Conservation (phyloP, 1,140 invertebrate genomes). For the Panulirus ornatus region DNA sequence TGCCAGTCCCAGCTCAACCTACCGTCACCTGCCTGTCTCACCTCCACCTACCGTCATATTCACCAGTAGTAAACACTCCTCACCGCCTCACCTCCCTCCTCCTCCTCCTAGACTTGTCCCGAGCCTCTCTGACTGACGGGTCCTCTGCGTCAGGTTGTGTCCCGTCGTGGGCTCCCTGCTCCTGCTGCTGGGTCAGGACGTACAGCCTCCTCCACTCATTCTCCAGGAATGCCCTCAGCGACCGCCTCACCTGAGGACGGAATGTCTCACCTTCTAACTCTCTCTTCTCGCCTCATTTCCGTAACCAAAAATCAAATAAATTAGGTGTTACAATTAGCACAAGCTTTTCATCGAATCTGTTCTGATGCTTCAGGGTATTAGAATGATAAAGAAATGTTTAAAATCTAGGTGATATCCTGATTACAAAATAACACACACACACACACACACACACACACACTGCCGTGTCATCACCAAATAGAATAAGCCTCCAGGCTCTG, state of each 20-base stretch:
- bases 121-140: not conserved
- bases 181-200: not conserved
- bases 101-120: constrained; percentile 15
- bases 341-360: too few relatives aligned
- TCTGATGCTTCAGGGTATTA: too few relatives aligned
- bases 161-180: not conserved
- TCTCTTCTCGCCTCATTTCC: not conserved
- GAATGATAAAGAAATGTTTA: too few relatives aligned
- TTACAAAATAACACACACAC: too few relatives aligned
- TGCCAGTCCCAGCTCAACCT: not conserved
- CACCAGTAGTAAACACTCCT: too few relatives aligned
- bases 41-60: not conserved
- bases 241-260: constrained; percentile 32
- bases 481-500: too few relatives aligned
- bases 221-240: constrained; percentile 33
- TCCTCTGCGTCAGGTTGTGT: constrained; percentile 21
- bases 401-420: too few relatives aligned
- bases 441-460: too few relatives aligned
- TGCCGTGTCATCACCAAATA: too few relatives aligned
- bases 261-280: not conserved
- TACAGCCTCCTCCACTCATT: constrained; percentile 48
- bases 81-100: constrained; percentile 40
- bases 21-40: not conserved
- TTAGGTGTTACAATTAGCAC: too few relatives aligned
- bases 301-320: too few relatives aligned